These are phyloP conservation scores for Alaudala cheleensis DNA, from an alignment of 2,113 vertebrate species.

Conservation along the genomic window DNA sequence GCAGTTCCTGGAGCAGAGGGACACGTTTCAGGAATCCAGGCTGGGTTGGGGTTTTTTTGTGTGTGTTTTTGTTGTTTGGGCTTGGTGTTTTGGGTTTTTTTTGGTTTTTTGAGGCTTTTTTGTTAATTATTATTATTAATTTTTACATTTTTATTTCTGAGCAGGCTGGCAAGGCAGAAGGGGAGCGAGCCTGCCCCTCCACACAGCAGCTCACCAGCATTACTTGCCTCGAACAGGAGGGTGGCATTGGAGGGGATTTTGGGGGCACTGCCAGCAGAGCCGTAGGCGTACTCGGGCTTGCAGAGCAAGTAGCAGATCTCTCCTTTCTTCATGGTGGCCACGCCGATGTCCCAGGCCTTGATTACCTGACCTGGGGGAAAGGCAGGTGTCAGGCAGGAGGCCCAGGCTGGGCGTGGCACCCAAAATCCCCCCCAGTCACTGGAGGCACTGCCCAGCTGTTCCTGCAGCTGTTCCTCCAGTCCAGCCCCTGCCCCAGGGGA, in stretches of 20 bases:
- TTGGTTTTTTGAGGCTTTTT: no score
- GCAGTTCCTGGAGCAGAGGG: constrained; percentile 41
- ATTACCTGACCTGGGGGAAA: constrained; percentile 88
- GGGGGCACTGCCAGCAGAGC: constrained; percentile 84
- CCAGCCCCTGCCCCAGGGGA: background rate
- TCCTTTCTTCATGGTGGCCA: constrained; percentile 91
- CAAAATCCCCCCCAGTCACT: background rate
- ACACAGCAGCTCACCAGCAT: background rate
- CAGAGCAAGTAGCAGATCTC: constrained; percentile 90
- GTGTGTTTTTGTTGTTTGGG: background rate
- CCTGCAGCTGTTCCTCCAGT: no score
- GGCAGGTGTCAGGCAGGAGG: background rate
- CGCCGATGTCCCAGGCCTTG: constrained; percentile 92
- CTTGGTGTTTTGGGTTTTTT: background rate
- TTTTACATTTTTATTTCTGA: background rate
- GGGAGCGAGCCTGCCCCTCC: background rate
- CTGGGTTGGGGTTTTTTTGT: background rate
- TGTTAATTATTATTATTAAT: background rate
- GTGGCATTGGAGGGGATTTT: constrained; percentile 90
- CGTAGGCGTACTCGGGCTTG: constrained; percentile 90
- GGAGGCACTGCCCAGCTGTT: background rate
- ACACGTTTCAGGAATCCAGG: constrained; percentile 71
- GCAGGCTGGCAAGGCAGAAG: background rate
- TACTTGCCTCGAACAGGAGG: constrained; percentile 88
- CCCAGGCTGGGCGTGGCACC: background rate